These are phyloP conservation scores for Pomatorhinus ruficollis DNA, from an alignment of 2,113 vertebrate species.

Conservation along the genomic window DNA sequence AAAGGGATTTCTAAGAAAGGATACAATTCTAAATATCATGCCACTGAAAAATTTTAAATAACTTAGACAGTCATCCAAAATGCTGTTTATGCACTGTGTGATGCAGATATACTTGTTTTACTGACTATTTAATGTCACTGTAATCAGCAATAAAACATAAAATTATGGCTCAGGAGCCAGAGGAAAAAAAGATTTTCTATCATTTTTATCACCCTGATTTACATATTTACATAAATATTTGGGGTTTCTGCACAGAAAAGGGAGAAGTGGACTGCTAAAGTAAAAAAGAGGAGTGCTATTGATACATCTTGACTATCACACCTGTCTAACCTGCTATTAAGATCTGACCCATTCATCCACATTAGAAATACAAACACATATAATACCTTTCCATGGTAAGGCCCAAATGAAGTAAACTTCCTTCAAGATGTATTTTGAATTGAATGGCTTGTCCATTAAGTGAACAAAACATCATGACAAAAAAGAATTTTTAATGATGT, in stretches of 20 bases:
- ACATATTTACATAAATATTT: conserved; percentile 43
- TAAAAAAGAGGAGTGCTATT: background rate
- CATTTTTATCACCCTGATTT: conserved; percentile 51
- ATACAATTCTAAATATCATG: background rate
- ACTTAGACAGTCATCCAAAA: background rate
- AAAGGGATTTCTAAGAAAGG: background rate
- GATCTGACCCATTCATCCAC: background rate
- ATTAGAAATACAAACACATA: conserved; percentile 22
- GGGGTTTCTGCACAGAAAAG: conserved; percentile 5
- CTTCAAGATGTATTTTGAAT: conserved; percentile 64
- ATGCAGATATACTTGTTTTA: conserved; percentile 29
- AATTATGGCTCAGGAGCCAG: conserved; percentile 11
- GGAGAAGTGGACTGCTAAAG: background rate
- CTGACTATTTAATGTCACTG: background rate
- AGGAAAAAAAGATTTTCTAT: background rate
- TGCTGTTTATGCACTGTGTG: background rate
- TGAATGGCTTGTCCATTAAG: conserved; percentile 57
- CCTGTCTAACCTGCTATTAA: background rate
- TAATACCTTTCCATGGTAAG: background rate
- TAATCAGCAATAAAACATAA: conserved; percentile 49
- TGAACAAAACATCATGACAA: conserved; percentile 59
- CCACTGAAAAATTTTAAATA: background rate
- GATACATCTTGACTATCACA: background rate
- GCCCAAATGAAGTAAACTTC: background rate
- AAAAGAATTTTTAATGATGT: conserved; percentile 34